phyloP scores from a whole-genome alignment of 2,888 invertebrate genomes.

The Drosophila tripunctata region DNA sequence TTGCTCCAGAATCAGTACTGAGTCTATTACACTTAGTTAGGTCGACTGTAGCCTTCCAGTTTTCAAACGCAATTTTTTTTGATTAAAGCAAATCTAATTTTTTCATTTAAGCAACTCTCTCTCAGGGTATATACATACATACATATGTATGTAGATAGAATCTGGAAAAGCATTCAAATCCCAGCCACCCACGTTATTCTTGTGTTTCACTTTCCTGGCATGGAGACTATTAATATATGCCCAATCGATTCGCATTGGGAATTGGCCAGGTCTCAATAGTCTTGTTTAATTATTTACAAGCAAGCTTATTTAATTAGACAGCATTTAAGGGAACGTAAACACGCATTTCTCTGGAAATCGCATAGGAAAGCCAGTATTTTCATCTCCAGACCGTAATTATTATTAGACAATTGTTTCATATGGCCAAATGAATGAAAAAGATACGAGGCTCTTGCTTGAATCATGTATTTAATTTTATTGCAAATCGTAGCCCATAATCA shows the following conservation, averaged over 20 bases:
- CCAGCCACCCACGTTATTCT: background rate
- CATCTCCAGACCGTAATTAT: conserved; percentile 15
- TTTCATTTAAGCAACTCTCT: too few relatives aligned
- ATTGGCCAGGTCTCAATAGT: conserved; percentile 11
- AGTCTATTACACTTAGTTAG: too few relatives aligned
- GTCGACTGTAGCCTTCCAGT: too few relatives aligned
- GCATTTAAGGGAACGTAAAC: conserved; percentile 31
- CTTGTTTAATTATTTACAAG: conserved; percentile 46
- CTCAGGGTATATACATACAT: too few relatives aligned
- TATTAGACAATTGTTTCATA: conserved; percentile 18
- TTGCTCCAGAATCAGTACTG: too few relatives aligned
- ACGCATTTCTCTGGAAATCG: conserved; percentile 25
- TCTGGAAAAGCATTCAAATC: background rate
- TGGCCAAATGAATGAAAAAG: conserved; percentile 3
- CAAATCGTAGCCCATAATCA: conserved; percentile 33
- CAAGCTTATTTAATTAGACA: conserved; percentile 20
- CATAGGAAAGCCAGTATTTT: conserved; percentile 3
- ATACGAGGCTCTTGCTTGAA: conserved; percentile 19
- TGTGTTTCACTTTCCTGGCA: background rate
- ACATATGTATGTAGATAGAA: too few relatives aligned
- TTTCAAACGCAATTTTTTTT: too few relatives aligned
- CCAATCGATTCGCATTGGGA: conserved; percentile 37
- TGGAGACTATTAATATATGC: conserved; percentile 26
- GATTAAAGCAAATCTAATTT: too few relatives aligned
- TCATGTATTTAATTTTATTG: conserved; percentile 57